A percentile compares a stretch with the other conserved stretches of the same genome.
Evolutionary conservation across 2,113 vertebrate species (phyloP).

Genomic region (Hoplias malabaricus): DNA sequence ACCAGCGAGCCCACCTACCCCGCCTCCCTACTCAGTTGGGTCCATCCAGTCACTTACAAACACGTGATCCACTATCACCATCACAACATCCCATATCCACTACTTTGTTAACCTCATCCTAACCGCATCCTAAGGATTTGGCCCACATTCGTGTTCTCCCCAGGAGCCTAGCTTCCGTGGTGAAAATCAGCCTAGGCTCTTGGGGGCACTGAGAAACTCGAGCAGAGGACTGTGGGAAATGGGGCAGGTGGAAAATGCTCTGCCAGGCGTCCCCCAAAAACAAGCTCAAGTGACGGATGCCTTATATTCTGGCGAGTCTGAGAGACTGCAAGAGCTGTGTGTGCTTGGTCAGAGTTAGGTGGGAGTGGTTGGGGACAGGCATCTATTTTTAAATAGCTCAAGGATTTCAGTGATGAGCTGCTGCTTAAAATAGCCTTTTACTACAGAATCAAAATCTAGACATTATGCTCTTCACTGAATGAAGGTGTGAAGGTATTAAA

Average conservation of each 20-base stretch:
- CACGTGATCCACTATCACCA: not conserved
- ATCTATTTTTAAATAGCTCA: conserved; percentile 17
- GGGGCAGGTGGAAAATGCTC: conserved; percentile 54
- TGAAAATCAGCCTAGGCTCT: not conserved
- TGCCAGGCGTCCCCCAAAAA: conserved; percentile 39
- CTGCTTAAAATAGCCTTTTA: not conserved
- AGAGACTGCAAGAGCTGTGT: not conserved
- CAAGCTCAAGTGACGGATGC: conserved; percentile 45
- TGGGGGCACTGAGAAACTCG: conserved; percentile 48
- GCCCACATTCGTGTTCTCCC: not conserved
- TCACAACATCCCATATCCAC: conserved; percentile 25
- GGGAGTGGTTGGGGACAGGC: not conserved
- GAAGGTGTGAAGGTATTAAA: no score
- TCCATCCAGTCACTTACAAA: conserved; percentile 33
- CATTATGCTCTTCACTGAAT: not conserved
- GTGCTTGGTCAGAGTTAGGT: conserved; percentile 14
- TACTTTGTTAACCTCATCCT: conserved; percentile 55
- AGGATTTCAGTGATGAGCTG: not conserved
- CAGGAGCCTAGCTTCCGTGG: not conserved
- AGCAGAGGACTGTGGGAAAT: conserved; percentile 40
- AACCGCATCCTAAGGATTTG: not conserved
- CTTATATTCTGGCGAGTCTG: conserved; percentile 17
- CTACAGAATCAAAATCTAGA: not conserved
- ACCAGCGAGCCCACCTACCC: conserved; percentile 9
- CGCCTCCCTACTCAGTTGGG: not conserved